Percentiles rank a stretch among this genome's conserved stretches.
Conservation (phyloP, 2,113 vertebrate species). For the Natator depressus region DNA sequence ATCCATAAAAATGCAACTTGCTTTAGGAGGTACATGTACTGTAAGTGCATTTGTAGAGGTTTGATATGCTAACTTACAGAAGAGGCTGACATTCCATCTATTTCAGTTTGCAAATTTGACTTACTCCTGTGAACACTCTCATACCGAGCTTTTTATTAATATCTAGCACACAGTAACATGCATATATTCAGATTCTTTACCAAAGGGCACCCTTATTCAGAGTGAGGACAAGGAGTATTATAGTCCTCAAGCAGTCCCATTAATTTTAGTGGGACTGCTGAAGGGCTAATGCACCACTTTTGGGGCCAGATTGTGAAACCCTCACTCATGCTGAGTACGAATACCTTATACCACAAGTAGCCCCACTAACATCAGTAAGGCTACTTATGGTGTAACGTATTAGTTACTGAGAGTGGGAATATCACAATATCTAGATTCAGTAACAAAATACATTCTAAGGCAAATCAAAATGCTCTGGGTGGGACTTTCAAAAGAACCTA, state of each 20-base stretch:
- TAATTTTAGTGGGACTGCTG: neutral
- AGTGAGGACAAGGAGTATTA: neutral
- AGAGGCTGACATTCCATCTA: constrained; percentile 2
- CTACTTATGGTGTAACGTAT: neutral
- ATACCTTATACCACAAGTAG: neutral
- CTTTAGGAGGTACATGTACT: neutral
- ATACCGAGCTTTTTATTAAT: constrained; percentile 2
- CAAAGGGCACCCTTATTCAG: neutral
- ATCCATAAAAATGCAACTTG: neutral
- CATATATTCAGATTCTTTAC: neutral
- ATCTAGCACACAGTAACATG: neutral
- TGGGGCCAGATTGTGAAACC: neutral
- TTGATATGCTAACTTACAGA: neutral
- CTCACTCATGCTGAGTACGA: neutral
- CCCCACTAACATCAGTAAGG: neutral
- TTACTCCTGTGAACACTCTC: neutral
- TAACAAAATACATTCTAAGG: neutral
- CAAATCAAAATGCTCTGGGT: neutral
- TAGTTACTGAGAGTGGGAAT: neutral
- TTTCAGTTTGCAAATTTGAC: constrained; percentile 2
- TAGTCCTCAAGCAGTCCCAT: accelerated
- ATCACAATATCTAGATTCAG: neutral
- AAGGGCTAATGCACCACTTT: accelerated
- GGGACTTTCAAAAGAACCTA: neutral
- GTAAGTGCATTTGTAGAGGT: neutral